Evolutionary conservation across 1,140 invertebrate species (phyloP).

Genomic region (Papilio polyxenes): DNA sequence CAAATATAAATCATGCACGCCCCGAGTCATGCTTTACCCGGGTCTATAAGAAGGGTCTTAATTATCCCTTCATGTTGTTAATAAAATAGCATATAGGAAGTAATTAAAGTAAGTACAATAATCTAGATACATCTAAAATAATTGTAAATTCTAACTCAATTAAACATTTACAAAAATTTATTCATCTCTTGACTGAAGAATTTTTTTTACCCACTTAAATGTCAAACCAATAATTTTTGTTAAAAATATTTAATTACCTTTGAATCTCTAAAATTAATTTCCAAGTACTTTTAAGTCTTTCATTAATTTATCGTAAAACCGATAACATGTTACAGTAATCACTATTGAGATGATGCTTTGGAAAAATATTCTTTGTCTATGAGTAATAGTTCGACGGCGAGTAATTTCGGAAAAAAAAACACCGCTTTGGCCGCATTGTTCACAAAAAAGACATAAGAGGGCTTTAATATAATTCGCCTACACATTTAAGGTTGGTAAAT

Average conservation of each 20-base stretch:
- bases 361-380: slow-evolving; percentile 55
- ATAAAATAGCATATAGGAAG: too few species aligned
- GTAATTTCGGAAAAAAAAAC: slow-evolving; percentile 63
- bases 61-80: too few species aligned
- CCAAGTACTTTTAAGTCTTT: not conserved
- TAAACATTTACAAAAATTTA: too few species aligned
- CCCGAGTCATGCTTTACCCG: too few species aligned
- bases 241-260: too few species aligned
- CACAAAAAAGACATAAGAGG: slow-evolving; percentile 43
- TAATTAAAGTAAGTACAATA: too few species aligned
- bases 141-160: too few species aligned
- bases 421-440: slow-evolving; percentile 56
- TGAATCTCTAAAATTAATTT: not conserved
- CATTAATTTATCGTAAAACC: not conserved
- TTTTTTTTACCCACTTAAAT: not conserved
- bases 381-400: slow-evolving; percentile 58
- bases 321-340: slow-evolving; percentile 13
- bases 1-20: too few species aligned
- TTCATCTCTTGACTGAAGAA: too few species aligned
- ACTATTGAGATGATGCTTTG: slow-evolving; percentile 30
- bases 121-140: too few species aligned
- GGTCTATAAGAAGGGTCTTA: too few species aligned
- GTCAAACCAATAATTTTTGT: not conserved
- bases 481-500: slow-evolving; percentile 37
- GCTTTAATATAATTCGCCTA: slow-evolving; percentile 5